phyloP scores from a whole-genome alignment of 2,888 invertebrate genomes.

The Dynastes tityus region DNA sequence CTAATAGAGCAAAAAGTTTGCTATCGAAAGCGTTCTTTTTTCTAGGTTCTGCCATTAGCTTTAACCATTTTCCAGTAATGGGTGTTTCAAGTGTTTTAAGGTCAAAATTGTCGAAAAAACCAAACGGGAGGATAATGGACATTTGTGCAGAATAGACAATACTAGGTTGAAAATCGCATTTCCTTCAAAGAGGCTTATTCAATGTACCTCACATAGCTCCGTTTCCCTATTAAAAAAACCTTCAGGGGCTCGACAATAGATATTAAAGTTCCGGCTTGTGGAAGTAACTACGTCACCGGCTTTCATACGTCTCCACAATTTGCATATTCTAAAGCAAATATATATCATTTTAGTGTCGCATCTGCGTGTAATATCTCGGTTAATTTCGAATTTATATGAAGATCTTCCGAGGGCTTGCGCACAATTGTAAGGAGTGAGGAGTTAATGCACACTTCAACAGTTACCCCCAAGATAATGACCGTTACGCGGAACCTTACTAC shows the following conservation, averaged over 20 bases:
- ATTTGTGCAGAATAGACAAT: too few relatives aligned
- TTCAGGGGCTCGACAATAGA: background rate
- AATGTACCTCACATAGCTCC: too few relatives aligned
- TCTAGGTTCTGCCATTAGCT: too few relatives aligned
- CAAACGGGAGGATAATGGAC: too few relatives aligned
- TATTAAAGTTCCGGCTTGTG: slow-evolving; percentile 2
- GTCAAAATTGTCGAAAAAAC: too few relatives aligned
- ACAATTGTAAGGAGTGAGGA: slow-evolving; percentile 38
- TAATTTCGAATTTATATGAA: slow-evolving; percentile 45
- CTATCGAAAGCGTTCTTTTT: too few relatives aligned
- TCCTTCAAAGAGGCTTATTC: too few relatives aligned
- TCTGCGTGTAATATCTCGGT: slow-evolving; percentile 40
- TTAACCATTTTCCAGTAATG: too few relatives aligned
- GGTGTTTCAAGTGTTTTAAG: too few relatives aligned
- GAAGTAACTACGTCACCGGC: slow-evolving; percentile 13
- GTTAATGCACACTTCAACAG: slow-evolving; percentile 46
- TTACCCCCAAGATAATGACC: slow-evolving; percentile 45
- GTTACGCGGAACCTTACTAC: slow-evolving; percentile 24
- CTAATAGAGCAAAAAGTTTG: too few relatives aligned
- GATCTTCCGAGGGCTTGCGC: slow-evolving; percentile 8
- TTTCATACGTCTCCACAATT: slow-evolving; percentile 9
- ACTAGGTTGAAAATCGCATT: too few relatives aligned
- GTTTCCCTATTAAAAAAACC: too few relatives aligned
- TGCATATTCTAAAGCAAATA: slow-evolving; percentile 31
- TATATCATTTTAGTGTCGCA: slow-evolving; percentile 36